Conservation (phyloP, 2,113 vertebrate species). For the Pluvialis apricaria region DNA sequence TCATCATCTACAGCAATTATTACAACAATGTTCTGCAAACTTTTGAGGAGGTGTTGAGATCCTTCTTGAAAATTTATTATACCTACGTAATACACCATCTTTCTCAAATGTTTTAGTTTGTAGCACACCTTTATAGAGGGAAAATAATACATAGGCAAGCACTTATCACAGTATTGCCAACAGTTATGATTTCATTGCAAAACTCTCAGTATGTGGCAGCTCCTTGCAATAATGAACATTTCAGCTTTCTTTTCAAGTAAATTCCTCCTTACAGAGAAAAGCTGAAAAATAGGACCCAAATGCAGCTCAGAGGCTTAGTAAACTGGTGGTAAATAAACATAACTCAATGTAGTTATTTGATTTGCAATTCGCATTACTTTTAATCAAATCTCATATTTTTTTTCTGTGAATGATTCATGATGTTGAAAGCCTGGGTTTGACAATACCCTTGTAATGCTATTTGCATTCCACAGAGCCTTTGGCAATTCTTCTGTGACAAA, state of each 20-base stretch:
- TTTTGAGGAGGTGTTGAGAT: not conserved
- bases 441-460: not conserved
- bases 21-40: not conserved
- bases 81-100: not conserved
- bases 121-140: not conserved
- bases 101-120: not conserved
- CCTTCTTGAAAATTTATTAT: not conserved
- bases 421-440: not conserved
- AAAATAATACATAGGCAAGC: not conserved
- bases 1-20: fast-evolving
- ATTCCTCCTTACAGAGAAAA: not conserved
- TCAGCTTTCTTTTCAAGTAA: not conserved
- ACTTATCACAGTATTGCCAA: not conserved
- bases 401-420: not conserved
- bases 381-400: not conserved
- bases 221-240: not conserved
- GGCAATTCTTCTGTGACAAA: conserved; percentile 17
- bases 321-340: not conserved
- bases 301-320: not conserved
- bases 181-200: not conserved
- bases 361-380: not conserved
- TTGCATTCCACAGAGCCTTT: not conserved
- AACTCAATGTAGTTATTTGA: not conserved
- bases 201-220: not conserved
- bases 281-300: conserved; percentile 6